phyloP scores from a whole-genome alignment of 2,113 vertebrate species.

The Pedetes capensis region DNA sequence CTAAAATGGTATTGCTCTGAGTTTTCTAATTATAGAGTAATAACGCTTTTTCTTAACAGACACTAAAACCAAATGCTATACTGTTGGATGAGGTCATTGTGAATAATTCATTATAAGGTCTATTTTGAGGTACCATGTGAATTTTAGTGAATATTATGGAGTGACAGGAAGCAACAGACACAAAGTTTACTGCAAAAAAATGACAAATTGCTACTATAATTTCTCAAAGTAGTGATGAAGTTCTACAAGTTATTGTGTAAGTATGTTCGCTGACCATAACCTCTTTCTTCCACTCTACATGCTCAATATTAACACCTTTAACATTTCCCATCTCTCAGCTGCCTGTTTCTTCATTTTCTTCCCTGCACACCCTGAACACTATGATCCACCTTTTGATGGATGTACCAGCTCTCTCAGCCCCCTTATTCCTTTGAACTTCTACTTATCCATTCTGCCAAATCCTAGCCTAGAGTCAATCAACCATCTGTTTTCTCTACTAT shows the following conservation, averaged over 20 bases:
- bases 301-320: background rate
- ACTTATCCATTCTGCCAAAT: constrained; percentile 40
- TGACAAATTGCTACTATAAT: constrained; percentile 40
- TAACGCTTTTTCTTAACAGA: constrained; percentile 70
- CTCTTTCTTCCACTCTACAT: background rate
- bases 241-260: constrained; percentile 20
- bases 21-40: constrained; percentile 74
- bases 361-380: background rate
- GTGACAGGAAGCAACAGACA: constrained; percentile 42
- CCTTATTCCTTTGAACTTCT: constrained; percentile 48
- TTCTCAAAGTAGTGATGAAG: constrained; percentile 15
- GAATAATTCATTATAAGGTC: constrained; percentile 58
- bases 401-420: background rate
- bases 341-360: background rate
- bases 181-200: constrained; percentile 27
- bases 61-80: constrained; percentile 72
- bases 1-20: constrained; percentile 66
- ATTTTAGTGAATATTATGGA: constrained; percentile 61
- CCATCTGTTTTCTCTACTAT: constrained; percentile 46
- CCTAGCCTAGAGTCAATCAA: constrained; percentile 24
- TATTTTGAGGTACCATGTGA: constrained; percentile 72
- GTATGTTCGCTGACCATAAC: background rate
- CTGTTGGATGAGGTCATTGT: constrained; percentile 70
- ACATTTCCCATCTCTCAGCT: background rate
- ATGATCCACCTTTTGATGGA: background rate